Conservation (phyloP, 2,888 invertebrate genomes). For the Chromoteleia sp. region DNA sequence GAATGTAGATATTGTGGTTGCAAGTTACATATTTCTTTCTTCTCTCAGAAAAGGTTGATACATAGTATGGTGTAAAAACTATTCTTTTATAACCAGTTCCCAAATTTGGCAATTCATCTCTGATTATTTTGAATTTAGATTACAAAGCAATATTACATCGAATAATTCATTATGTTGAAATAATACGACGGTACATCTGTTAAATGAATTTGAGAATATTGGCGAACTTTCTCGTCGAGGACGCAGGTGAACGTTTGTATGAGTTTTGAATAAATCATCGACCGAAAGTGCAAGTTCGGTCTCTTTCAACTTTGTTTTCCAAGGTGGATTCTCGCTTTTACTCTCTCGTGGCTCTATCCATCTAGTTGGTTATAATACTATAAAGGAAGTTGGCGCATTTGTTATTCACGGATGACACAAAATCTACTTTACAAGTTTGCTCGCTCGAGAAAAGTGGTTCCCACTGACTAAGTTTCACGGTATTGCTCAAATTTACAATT, state of each 20-base stretch:
- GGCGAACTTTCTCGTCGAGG: slow-evolving; percentile 9
- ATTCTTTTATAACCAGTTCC: too few relatives aligned
- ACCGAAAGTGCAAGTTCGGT: slow-evolving; percentile 40
- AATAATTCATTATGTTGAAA: not conserved
- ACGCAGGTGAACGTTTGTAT: slow-evolving; percentile 6
- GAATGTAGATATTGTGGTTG: too few relatives aligned
- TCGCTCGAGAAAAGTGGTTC: slow-evolving; percentile 43
- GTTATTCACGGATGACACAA: slow-evolving; percentile 60
- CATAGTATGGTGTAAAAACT: too few relatives aligned
- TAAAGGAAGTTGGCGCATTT: slow-evolving; percentile 57
- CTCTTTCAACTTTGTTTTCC: slow-evolving; percentile 34
- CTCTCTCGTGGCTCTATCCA: slow-evolving; percentile 43
- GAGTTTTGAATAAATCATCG: slow-evolving; percentile 44
- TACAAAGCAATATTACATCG: too few relatives aligned
- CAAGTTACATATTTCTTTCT: too few relatives aligned
- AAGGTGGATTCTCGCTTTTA: slow-evolving; percentile 43
- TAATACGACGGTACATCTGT: not conserved
- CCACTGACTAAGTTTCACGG: slow-evolving; percentile 15
- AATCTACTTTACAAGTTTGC: slow-evolving; percentile 62
- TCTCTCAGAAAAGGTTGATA: too few relatives aligned
- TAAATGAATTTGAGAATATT: slow-evolving; percentile 1
- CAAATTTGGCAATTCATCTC: too few relatives aligned
- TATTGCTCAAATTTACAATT: slow-evolving; percentile 7
- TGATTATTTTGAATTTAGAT: too few relatives aligned
- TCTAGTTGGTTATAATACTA: slow-evolving; percentile 56